Percentiles rank a stretch among this genome's conserved stretches.
phyloP scores from a whole-genome alignment of 2,113 vertebrate species.

The Seriola aureovittata region DNA sequence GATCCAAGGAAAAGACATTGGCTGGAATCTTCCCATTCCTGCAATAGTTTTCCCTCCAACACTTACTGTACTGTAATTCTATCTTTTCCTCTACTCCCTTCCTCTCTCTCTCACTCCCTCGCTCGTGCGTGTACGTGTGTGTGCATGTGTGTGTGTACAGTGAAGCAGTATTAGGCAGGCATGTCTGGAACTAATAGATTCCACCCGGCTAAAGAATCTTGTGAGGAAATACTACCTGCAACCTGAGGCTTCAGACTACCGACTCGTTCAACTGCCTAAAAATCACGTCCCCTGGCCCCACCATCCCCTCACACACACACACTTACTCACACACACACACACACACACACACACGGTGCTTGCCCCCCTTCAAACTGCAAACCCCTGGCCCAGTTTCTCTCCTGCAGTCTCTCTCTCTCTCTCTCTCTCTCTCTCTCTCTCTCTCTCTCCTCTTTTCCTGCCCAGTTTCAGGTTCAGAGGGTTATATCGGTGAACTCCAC shows the following conservation, averaged over 20 bases:
- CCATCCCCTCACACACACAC: conserved; percentile 1
- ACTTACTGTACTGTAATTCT: conserved; percentile 79
- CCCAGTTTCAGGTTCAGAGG: conserved; percentile 59
- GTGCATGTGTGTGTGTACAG: conserved; percentile 7
- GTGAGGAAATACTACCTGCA: conserved; percentile 70
- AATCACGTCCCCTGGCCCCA: conserved; percentile 19
- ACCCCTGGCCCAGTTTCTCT: conserved; percentile 49
- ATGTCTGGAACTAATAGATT: conserved; percentile 82
- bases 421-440: conserved; percentile 1
- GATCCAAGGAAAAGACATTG: conserved; percentile 73
- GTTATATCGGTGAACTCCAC: conserved; percentile 42
- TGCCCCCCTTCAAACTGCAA: conserved; percentile 20
- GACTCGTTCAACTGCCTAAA: conserved; percentile 35
- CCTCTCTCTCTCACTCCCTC: not conserved
- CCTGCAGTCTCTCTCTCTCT: conserved; percentile 8
- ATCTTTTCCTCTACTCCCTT: conserved; percentile 68
- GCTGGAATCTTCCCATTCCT: conserved; percentile 75
- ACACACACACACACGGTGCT: conserved; percentile 12
- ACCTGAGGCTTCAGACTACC: conserved; percentile 64
- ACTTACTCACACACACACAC: conserved; percentile 14
- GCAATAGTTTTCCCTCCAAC: conserved; percentile 73
- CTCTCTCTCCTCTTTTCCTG: conserved; percentile 28
- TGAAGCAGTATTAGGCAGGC: conserved; percentile 62
- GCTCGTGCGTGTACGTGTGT: conserved; percentile 14
- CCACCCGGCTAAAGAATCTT: conserved; percentile 74